Evolutionary conservation across 1,140 invertebrate species (phyloP), one percentile per base, ranked within the genome.

Genomic region (Leptestheria dahalacensis): DNA sequence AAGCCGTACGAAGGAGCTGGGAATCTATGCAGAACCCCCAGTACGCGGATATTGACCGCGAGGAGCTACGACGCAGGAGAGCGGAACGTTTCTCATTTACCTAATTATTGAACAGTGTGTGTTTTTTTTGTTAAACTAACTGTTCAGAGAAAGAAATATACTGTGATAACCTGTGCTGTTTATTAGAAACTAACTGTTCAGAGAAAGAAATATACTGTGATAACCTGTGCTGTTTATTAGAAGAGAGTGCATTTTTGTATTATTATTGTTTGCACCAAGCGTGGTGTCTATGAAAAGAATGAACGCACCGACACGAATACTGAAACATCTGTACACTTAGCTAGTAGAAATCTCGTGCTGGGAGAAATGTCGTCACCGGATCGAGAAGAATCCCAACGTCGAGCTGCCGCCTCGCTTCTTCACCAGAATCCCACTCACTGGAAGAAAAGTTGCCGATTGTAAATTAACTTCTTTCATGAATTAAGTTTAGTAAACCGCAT

Each of bases 361-460:
- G 10, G 11, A 20, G 9, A 10, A 25, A 12, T n/a, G 24, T 24
- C 25, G 18, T 54, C 26, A 55, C 26, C 53, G 53, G 33, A 20
- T 33, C 1, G 53, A 33, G 11, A 55, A 55, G 26, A 55, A 55
- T 12, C 26, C 21, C 4, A 55, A 26, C 15, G 33, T 33, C n/a
- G 53, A 55, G 12, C 53, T 33, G 26, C 53, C 53, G 33, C 53
- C 53, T 55, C 53, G 53, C n/a, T 55, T 55, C 53, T 55, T 55
- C 21, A 55, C 53, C 26, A 55, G 21, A 1, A 29, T 55, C 18
- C 24, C 53, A 21, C 53, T 55, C 53, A 55, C 53, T 55, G 28
- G 26, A 55, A 23, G n/a, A 50, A 50, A n/a, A 6, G 49, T 18
- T 50, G 18, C 6, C 49, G 49, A 20, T 9, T 50, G 21, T 9